phyloP scores from a whole-genome alignment of 2,113 vertebrate species.

The Aegotheles bennettii region DNA sequence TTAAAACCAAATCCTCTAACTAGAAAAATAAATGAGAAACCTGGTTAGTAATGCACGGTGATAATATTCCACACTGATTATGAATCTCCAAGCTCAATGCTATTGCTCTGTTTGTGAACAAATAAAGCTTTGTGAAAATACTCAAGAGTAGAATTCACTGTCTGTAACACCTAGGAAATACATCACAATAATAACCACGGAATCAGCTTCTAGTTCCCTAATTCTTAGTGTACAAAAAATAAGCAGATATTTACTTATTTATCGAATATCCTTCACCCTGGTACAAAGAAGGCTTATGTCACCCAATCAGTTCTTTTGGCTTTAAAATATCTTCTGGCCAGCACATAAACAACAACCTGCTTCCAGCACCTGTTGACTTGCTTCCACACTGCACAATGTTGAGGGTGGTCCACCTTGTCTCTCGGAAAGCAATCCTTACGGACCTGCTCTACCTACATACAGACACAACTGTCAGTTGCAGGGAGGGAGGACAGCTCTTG shows the following conservation, averaged over 20 bases:
- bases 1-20: background rate
- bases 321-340: background rate
- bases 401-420: background rate
- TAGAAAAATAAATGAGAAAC: background rate
- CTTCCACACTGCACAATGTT: background rate
- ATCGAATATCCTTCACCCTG: background rate
- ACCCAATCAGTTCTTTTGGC: background rate
- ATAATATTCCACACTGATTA: background rate
- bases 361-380: background rate
- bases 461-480: background rate
- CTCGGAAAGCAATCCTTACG: background rate
- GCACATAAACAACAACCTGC: background rate
- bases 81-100: background rate
- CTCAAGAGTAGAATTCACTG: background rate
- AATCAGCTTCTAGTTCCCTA: background rate
- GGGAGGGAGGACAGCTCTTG: background rate
- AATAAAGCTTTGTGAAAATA: background rate
- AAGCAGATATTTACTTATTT: background rate
- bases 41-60: background rate
- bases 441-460: background rate
- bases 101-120: background rate
- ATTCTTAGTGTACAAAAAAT: background rate
- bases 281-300: background rate
- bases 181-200: accelerated
- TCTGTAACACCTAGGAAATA: background rate